Base-by-base conservation (phyloP, 1,140 invertebrate genomes). In the Neuroterus valhalla region DNA sequence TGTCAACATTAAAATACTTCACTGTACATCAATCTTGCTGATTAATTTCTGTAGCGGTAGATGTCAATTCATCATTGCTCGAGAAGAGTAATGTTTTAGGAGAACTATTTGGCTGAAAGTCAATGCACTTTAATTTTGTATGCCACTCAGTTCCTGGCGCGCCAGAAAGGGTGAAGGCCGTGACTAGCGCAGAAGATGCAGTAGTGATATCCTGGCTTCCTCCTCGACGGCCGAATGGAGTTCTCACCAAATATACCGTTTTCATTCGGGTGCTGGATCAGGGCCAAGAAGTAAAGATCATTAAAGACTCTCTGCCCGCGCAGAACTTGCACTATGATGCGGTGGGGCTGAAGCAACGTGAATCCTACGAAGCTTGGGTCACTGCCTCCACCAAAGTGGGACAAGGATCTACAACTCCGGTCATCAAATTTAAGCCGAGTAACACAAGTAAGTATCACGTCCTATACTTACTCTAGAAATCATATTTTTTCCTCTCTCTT, bases 191-290 rank as follows among this genome's bases (percentile, higher is more conserved):
- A 15, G 92, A 92, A 70, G 92, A 93, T 68, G 92, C 93, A 2
- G 92, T 96, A n/a, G 90, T 96, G 55, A 93, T 96, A 48, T 94
- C 94, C 75, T 96, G 96, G 96, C 88, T 94, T 70, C 93, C 94
- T 5, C 95, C 95, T 1, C 84, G 92, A 0, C 91, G 93, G 55
- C 93, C 93, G 1, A 96, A 96, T 84, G 95, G 95, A 2, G 79
- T 94, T 68, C 92, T 96, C 43, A 93, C 91, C 1, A 93, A 94
- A 82, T 96, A 95, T 84, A 95, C 93, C 66, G 92, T 96, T 46
- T 95, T 95, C 85, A 91, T 94, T 78, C 89, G 92, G 55, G 89
- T 92, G 44, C 82, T 92, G 70, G 92, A 92, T 72, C 90, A 91
- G 78, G 91, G 89, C 72, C 87, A 91, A 80, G 90, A 91, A 86